Evolutionary conservation across 2,113 vertebrate species (phyloP).

Genomic region (Penelope pileata): DNA sequence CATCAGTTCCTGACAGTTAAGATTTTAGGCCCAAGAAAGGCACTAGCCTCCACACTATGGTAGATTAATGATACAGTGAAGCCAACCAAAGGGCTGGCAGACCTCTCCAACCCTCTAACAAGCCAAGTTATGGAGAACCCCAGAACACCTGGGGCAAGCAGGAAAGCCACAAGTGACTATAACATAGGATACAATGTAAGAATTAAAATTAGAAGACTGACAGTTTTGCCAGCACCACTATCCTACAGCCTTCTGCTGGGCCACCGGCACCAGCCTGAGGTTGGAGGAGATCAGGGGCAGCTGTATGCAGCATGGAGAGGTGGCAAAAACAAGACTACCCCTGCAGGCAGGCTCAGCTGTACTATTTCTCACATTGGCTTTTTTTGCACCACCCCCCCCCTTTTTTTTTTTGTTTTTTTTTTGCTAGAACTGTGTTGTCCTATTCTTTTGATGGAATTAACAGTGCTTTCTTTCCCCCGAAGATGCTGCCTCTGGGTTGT

Average conservation of each 20-base stretch:
- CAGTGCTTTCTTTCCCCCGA: neutral
- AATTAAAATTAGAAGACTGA: neutral
- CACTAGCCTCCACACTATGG: neutral
- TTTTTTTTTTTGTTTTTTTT: neutral
- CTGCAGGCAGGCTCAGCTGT: neutral
- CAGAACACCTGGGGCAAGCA: neutral
- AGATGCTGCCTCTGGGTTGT: neutral
- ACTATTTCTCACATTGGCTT: neutral
- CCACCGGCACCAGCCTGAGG: fast-evolving
- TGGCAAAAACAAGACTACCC: neutral
- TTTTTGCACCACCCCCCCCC: too few relatives aligned
- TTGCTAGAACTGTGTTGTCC: neutral
- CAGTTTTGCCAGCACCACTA: neutral
- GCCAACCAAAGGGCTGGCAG: neutral
- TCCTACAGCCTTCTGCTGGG: neutral
- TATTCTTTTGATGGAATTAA: neutral
- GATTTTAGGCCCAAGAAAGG: neutral
- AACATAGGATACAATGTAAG: fast-evolving
- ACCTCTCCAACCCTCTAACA: neutral
- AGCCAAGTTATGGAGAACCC: neutral
- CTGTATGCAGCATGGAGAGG: fast-evolving
- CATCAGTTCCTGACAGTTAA: neutral
- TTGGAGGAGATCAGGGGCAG: neutral
- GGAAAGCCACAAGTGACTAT: neutral
- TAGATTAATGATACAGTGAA: neutral